A percentile compares a stretch with the other conserved stretches of the same genome.
Evolutionary conservation across 2,888 invertebrate species (phyloP).

Genomic region (Nomada ferruginata): DNA sequence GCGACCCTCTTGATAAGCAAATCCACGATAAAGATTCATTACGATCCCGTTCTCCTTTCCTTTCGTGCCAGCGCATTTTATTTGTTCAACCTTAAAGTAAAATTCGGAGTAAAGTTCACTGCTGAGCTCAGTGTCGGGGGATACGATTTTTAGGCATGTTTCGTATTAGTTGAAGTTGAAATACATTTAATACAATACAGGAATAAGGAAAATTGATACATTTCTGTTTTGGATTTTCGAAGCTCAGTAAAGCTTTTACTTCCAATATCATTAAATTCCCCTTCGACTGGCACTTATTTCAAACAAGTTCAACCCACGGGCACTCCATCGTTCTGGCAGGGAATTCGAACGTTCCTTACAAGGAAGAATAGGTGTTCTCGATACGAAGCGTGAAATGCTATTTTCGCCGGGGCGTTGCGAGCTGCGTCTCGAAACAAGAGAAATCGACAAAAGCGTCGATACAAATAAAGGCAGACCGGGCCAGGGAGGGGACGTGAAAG

Average conservation of each 20-base stretch:
- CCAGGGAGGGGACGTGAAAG: slow-evolving; percentile 50
- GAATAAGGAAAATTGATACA: too few relatives aligned
- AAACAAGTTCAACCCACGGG: not conserved
- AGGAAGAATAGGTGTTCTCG: slow-evolving; percentile 5
- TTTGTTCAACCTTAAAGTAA: not conserved
- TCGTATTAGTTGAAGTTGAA: too few relatives aligned
- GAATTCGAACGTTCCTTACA: slow-evolving; percentile 36
- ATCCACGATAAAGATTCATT: slow-evolving; percentile 66
- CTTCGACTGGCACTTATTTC: slow-evolving; percentile 18
- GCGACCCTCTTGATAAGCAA: slow-evolving; percentile 63
- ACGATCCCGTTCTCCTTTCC: slow-evolving; percentile 37
- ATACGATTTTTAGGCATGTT: not conserved
- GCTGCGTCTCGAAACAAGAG: slow-evolving; percentile 1
- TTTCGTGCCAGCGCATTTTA: not conserved
- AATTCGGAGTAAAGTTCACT: not conserved
- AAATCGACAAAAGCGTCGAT: slow-evolving; percentile 1
- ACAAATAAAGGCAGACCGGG: slow-evolving; percentile 24
- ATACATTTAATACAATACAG: too few relatives aligned
- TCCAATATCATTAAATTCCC: not conserved
- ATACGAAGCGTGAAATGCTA: not conserved
- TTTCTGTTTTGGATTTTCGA: not conserved
- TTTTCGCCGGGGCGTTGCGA: slow-evolving; percentile 5
- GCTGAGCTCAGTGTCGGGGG: too few relatives aligned
- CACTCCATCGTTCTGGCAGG: not conserved
- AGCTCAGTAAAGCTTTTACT: not conserved